phyloP scores from a whole-genome alignment of 2,113 vertebrate genomes.

The Brachyistius frenatus region DNA sequence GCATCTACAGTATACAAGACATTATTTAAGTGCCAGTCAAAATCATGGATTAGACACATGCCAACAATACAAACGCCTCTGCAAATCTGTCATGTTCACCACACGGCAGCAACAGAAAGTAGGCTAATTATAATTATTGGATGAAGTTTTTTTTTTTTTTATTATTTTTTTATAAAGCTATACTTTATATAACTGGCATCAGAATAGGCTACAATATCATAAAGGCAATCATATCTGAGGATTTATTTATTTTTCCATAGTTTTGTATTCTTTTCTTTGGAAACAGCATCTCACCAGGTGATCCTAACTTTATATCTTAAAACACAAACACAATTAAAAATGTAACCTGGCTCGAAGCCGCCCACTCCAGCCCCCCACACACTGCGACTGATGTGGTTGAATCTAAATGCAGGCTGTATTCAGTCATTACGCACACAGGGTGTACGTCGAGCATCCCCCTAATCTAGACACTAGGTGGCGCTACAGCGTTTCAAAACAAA shows the following conservation, averaged over 20 bases:
- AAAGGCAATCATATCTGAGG: no score
- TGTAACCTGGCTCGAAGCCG: neutral
- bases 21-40: neutral
- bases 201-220: no score
- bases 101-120: no score
- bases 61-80: no score
- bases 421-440: neutral
- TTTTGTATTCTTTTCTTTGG: no score
- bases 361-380: neutral
- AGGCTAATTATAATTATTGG: no score
- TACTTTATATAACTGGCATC: no score
- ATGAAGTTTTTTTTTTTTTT: no score
- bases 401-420: neutral
- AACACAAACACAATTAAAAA: neutral
- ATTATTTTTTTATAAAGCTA: no score
- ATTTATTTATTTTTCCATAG: no score
- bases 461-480: conserved; percentile 48
- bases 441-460: neutral
- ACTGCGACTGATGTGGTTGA: neutral
- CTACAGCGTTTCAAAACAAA: neutral
- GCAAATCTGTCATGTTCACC: no score
- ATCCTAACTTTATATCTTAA: neutral
- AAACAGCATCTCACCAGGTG: neutral
- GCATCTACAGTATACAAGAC: neutral
- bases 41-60: no score